Conservation (phyloP, 2,888 invertebrate genomes). For the Aphodius sticticus region DNA sequence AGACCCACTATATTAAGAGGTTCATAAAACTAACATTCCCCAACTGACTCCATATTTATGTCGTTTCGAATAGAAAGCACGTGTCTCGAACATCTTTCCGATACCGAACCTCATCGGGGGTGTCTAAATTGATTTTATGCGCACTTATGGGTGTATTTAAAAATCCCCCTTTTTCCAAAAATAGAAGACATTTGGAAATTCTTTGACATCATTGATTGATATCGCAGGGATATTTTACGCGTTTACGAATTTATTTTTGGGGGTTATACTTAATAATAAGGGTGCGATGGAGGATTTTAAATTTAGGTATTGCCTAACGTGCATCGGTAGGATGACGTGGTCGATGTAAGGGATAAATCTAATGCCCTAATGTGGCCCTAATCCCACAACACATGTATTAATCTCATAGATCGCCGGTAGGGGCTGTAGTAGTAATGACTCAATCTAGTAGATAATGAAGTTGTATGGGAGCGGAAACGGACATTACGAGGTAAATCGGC, state of each 20-base stretch:
- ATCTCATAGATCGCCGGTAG: slow-evolving; percentile 51
- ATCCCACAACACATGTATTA: slow-evolving; percentile 55
- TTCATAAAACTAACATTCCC: background rate
- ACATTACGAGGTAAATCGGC: slow-evolving; percentile 15
- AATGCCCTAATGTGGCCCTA: background rate
- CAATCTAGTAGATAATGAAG: slow-evolving; percentile 59
- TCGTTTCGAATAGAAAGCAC: background rate
- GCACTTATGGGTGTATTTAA: background rate
- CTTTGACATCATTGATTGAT: background rate
- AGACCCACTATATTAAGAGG: background rate
- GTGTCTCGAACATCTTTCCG: background rate
- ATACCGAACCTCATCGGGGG: background rate
- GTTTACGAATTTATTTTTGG: background rate
- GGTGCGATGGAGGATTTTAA: background rate
- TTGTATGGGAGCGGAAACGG: slow-evolving; percentile 28
- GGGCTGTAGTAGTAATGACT: slow-evolving; percentile 57
- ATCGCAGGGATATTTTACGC: background rate
- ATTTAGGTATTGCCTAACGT: background rate
- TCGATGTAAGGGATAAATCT: background rate
- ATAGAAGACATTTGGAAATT: background rate
- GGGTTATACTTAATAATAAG: background rate
- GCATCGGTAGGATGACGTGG: background rate
- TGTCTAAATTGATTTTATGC: background rate
- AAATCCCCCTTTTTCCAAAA: slow-evolving; percentile 4
- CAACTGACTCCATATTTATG: background rate